phyloP scores from a whole-genome alignment of 2,888 invertebrate species.

The Lasioglossum calceatum region DNA sequence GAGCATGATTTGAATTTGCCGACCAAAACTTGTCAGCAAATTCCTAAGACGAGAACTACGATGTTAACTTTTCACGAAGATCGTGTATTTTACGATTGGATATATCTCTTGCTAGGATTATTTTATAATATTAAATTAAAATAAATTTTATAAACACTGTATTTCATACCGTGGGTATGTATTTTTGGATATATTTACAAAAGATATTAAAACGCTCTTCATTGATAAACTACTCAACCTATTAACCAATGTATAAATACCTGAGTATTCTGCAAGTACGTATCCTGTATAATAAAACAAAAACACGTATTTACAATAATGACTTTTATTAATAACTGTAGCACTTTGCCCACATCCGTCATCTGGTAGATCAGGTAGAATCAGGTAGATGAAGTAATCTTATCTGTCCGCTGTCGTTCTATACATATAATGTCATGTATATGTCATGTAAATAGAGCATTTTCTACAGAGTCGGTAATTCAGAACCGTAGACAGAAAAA shows the following conservation, averaged over 20 bases:
- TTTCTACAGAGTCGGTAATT: no score
- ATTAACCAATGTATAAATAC: slow-evolving; percentile 58
- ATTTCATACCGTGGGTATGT: slow-evolving; percentile 43
- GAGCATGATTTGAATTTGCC: no score
- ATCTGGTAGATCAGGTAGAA: no score
- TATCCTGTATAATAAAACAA: slow-evolving; percentile 50
- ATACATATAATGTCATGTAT: no score
- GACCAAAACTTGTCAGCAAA: no score
- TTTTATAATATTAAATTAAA: slow-evolving; percentile 37
- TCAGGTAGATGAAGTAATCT: no score
- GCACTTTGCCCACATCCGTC: no score
- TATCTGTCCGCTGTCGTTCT: no score
- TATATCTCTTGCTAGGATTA: slow-evolving; percentile 17
- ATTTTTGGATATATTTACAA: slow-evolving; percentile 61
- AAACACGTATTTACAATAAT: slow-evolving; percentile 28
- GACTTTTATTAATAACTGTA: slow-evolving; percentile 18
- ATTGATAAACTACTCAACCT: slow-evolving; percentile 26
- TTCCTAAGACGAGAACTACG: neutral
- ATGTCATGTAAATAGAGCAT: no score
- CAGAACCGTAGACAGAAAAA: no score
- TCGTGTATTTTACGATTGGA: slow-evolving; percentile 8
- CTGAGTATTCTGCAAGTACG: slow-evolving; percentile 48
- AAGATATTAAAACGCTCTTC: slow-evolving; percentile 47
- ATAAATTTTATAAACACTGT: slow-evolving; percentile 47
- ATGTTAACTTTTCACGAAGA: slow-evolving; percentile 3